phyloP scores from a whole-genome alignment of 2,888 invertebrate species.

The Agonopterix arenella region DNA sequence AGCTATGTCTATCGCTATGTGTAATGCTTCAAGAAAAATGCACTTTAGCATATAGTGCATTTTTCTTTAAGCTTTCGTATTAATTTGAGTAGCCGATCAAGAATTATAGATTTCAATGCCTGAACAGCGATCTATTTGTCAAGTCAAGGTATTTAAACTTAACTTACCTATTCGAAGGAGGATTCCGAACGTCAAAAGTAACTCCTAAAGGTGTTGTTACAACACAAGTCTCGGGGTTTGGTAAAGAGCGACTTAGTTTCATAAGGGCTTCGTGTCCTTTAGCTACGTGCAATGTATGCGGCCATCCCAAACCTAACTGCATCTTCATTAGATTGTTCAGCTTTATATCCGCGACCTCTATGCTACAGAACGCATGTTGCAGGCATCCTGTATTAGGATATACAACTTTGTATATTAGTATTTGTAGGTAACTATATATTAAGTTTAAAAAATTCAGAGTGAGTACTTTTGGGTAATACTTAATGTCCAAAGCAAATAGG shows the following conservation, averaged over 20 bases:
- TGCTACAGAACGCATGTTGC: slow-evolving; percentile 6
- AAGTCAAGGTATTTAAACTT: no score
- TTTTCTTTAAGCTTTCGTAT: no score
- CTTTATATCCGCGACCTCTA: slow-evolving; percentile 24
- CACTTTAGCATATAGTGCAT: no score
- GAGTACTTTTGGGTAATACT: neutral
- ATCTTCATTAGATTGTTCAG: slow-evolving; percentile 41
- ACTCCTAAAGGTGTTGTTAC: slow-evolving; percentile 43
- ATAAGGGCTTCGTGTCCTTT: slow-evolving; percentile 53
- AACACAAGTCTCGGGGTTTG: slow-evolving; percentile 35
- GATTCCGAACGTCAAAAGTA: slow-evolving; percentile 34
- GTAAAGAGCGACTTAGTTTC: slow-evolving; percentile 31
- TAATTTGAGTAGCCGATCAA: no score
- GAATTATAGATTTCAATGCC: no score
- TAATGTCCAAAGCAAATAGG: neutral
- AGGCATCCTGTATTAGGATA: neutral
- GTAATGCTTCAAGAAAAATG: no score
- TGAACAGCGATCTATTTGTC: no score
- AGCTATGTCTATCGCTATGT: no score
- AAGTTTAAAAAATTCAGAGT: neutral
- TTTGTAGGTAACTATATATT: no score
- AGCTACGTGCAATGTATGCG: slow-evolving; percentile 36
- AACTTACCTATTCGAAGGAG: slow-evolving; percentile 40
- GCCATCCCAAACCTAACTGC: slow-evolving; percentile 59
- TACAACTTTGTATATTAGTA: neutral